Evolutionary conservation across 2,888 invertebrate species (phyloP).

Genomic region (Subacronicta megacephala): DNA sequence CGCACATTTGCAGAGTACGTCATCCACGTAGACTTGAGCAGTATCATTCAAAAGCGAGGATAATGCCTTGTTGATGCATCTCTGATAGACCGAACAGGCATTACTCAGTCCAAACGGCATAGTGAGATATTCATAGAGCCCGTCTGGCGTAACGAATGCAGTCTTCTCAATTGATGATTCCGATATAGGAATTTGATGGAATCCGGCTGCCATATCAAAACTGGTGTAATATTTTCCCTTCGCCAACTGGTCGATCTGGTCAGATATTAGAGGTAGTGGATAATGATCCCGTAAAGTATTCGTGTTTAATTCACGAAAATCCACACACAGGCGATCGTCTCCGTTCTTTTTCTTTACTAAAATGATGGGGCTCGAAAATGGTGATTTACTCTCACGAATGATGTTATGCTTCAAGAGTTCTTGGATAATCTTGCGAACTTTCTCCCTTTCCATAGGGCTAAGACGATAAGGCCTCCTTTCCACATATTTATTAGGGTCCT

Average conservation of each 20-base stretch:
- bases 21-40: too few relatives aligned
- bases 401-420: too few relatives aligned
- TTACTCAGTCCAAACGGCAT: slow-evolving; percentile 23
- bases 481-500: slow-evolving; percentile 51
- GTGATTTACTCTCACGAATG: slow-evolving; percentile 5
- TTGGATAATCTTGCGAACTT: too few relatives aligned
- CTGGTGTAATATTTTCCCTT: too few relatives aligned
- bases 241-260: too few relatives aligned
- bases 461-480: slow-evolving; percentile 48
- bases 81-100: slow-evolving; percentile 22
- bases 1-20: too few relatives aligned
- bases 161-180: background rate
- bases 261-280: background rate
- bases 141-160: background rate
- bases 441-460: too few relatives aligned
- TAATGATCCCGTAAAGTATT: slow-evolving; percentile 4
- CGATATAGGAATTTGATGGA: slow-evolving; percentile 31
- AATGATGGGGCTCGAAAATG: background rate
- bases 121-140: background rate
- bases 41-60: too few relatives aligned
- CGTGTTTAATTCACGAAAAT: slow-evolving; percentile 1
- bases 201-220: background rate
- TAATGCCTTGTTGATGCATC: background rate
- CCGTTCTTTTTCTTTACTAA: slow-evolving; percentile 8
- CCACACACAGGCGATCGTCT: slow-evolving; percentile 2